Evolutionary conservation across 2,888 invertebrate genomes (phyloP).

Genomic region (Unio delphinus): DNA sequence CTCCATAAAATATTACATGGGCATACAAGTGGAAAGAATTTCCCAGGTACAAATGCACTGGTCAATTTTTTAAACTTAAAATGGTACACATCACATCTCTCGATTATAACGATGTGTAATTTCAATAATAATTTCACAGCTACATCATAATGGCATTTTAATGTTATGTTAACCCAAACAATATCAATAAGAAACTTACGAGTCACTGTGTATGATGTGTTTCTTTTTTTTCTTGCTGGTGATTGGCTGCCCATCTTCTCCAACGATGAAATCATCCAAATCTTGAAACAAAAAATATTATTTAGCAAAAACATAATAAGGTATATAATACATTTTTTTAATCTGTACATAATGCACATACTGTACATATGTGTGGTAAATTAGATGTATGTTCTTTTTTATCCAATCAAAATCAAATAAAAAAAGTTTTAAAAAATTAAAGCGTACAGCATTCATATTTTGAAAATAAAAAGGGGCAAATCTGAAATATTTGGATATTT

Average conservation of each 20-base stretch:
- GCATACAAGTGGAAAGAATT: no score
- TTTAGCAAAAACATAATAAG: background rate
- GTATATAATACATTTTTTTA: background rate
- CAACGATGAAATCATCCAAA: conserved; percentile 97
- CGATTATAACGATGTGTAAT: no score
- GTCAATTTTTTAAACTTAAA: no score
- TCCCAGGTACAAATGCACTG: no score
- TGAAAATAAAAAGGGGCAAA: background rate
- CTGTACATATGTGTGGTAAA: no score
- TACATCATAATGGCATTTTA: background rate
- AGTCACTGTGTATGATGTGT: conserved; percentile 67
- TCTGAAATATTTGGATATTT: background rate
- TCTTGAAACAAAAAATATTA: conserved; percentile 52
- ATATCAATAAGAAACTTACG: conserved; percentile 52
- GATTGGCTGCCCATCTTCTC: conserved; percentile 80
- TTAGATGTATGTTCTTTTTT: no score
- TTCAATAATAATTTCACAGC: no score
- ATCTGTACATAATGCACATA: background rate
- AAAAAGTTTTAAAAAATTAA: background rate
- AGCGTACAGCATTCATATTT: background rate
- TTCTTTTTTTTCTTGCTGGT: conserved; percentile 66
- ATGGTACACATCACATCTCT: no score
- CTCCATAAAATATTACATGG: no score
- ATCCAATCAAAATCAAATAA: no score
- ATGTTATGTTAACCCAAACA: background rate